phyloP scores from a whole-genome alignment of 2,888 invertebrate genomes.

The Allophyes oxyacanthae region DNA sequence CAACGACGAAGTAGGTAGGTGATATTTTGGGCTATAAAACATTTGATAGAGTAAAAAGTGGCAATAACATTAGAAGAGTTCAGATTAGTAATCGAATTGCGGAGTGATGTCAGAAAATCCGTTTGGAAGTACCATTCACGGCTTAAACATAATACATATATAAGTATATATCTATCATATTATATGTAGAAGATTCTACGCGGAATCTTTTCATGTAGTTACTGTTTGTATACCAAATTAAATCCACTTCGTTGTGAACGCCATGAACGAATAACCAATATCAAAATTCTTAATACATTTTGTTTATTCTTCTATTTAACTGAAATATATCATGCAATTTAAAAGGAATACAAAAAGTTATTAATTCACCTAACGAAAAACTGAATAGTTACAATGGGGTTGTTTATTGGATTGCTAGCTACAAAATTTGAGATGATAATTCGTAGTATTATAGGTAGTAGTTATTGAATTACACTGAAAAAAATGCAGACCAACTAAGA shows the following conservation, averaged over 20 bases:
- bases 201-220: conserved; percentile 26
- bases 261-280: no score
- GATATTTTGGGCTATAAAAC: conserved; percentile 39
- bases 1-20: conserved; percentile 30
- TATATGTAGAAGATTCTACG: conserved; percentile 37
- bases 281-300: conserved; percentile 10
- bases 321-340: no score
- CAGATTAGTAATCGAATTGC: conserved; percentile 29
- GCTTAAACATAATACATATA: conserved; percentile 20
- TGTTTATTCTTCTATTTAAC: no score
- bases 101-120: conserved; percentile 28
- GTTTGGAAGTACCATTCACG: conserved; percentile 14
- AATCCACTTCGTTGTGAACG: conserved; percentile 33
- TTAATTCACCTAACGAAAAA: no score
- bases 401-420: no score
- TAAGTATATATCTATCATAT: conserved; percentile 30
- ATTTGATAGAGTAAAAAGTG: conserved; percentile 36
- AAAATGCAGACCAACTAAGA: no score
- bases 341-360: no score
- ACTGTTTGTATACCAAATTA: conserved; percentile 39
- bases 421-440: no score
- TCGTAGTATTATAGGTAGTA: no score
- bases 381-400: no score
- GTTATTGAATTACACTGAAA: no score
- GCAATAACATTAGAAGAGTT: conserved; percentile 27